These are phyloP conservation scores for Aegotheles bennettii DNA, from an alignment of 2,113 vertebrate species.

Conservation along the genomic window DNA sequence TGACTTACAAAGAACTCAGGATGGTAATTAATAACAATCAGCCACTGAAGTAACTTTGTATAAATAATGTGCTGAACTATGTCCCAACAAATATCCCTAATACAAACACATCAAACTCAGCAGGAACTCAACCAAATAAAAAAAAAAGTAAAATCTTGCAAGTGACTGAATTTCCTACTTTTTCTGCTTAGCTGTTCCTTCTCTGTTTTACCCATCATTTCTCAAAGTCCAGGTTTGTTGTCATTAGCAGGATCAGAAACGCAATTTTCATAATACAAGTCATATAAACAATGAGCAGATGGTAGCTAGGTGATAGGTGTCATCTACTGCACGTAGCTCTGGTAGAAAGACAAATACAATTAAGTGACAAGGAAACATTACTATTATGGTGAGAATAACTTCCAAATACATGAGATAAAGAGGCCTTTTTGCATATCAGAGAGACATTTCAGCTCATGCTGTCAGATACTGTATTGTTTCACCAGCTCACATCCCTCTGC, in stretches of 20 bases:
- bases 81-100: constrained; percentile 82
- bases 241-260: not conserved
- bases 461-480: not conserved
- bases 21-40: constrained; percentile 85
- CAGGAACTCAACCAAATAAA: constrained; percentile 74
- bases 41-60: constrained; percentile 71
- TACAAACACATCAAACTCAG: constrained; percentile 76
- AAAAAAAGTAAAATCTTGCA: constrained; percentile 39
- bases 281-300: not conserved
- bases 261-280: not conserved
- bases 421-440: not conserved
- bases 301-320: not conserved
- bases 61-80: constrained; percentile 74
- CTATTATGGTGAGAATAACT: not conserved
- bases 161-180: constrained; percentile 52
- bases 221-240: constrained; percentile 46
- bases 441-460: not conserved
- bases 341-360: not conserved
- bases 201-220: constrained; percentile 73
- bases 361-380: not conserved
- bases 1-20: constrained; percentile 52
- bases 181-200: not conserved
- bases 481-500: not conserved
- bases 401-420: not conserved
- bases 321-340: not conserved